Evolutionary conservation across 2,888 invertebrate genomes (phyloP), one percentile per base, ranked within the genome.

Genomic region (Eupsilia transversa): DNA sequence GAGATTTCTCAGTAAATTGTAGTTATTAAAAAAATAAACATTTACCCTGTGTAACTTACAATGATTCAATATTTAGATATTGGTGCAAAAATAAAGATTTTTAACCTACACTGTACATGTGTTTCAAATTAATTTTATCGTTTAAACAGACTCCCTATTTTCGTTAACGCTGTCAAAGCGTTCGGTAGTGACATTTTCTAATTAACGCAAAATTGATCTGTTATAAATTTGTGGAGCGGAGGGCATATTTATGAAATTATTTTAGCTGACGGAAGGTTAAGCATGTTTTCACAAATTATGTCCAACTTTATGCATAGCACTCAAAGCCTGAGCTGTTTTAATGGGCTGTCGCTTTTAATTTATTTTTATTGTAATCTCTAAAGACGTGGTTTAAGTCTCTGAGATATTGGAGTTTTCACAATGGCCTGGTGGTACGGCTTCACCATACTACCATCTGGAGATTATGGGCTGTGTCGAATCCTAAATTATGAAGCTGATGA

Each of bases 131-230:
- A 86, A 84, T 84, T 72, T 75, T 63, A 57, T 67, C 30, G 35
- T 65, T 54, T 57, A 75, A 84, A 72, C 61, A 70, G 38, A 33
- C 20, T 68, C 49, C 69, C 30, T 84, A 57, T 84, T 80, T 86
- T 80, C 82, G 66, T 68, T 72, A 41, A 81, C 68, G 71, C 74
- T 77, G 73, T 85, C 79, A 85, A 82, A 82, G 70, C 74, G 66
- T 77, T 85, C 63, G 46, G 64, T 64, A 77, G 74, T 85, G 85
- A 85, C 85, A 82, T 76, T 87, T 82, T 83, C 64, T 82, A 85
- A 83, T 83, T 85, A 83, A 85, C 74, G 54, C 69, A 72, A 74
- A 85, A 83, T 83, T 82, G 73, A 85, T 85, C 69, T 82, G 82
- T 74, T 82, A 67, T 85, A 74, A 83, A 82, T 83, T 69, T 82